Percentiles rank a stretch among this genome's conserved stretches.
Conservation (phyloP, 2,113 vertebrate species). For the Pteropus alecto region DNA sequence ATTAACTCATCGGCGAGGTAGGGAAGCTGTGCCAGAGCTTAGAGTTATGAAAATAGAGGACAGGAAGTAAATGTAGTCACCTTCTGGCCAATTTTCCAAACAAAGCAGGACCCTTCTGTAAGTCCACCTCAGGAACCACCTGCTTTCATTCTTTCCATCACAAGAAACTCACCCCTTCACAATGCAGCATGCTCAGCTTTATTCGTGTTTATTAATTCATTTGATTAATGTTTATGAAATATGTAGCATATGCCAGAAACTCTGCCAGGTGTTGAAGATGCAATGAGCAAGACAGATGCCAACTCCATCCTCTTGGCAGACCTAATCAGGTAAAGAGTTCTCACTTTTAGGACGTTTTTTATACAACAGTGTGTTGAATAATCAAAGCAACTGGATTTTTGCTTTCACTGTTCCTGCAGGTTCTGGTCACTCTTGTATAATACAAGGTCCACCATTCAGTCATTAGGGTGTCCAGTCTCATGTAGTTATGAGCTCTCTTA, state of each 20-base stretch:
- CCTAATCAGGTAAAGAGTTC: neutral
- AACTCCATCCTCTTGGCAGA: neutral
- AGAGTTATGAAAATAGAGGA: neutral
- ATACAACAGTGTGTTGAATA: neutral
- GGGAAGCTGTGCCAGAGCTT: neutral
- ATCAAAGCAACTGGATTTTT: neutral
- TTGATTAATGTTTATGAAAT: neutral
- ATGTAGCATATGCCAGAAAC: neutral
- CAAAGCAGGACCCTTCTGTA: neutral
- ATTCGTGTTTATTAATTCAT: neutral
- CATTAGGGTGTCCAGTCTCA: neutral
- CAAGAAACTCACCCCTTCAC: neutral
- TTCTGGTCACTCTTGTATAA: neutral
- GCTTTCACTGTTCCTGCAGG: neutral
- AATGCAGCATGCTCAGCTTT: neutral
- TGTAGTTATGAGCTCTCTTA: neutral
- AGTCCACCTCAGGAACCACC: neutral
- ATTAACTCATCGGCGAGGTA: neutral
- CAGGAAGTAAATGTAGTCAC: neutral
- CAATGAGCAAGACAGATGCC: neutral
- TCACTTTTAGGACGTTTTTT: neutral
- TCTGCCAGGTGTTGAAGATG: neutral
- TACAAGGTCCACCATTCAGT: no score
- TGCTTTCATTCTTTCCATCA: neutral
- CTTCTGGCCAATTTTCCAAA: neutral